These are phyloP conservation scores for Caranx ignobilis DNA, from an alignment of 2,113 vertebrate species.

Conservation along the genomic window DNA sequence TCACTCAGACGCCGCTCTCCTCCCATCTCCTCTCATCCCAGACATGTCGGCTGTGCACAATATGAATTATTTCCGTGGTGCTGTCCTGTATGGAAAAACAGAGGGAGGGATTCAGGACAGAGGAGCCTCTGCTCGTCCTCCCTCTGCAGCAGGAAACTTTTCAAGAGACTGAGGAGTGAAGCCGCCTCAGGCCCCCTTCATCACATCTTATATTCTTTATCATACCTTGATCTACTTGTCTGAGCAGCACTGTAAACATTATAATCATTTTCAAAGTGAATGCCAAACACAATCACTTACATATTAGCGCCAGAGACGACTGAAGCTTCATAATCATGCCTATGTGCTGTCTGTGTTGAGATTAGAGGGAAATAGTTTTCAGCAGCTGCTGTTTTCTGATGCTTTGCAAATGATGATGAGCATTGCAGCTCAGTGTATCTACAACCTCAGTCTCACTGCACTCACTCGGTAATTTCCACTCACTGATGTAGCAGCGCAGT, in stretches of 20 bases:
- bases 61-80: conserved; percentile 66
- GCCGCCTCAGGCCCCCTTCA: neutral
- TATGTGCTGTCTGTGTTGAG: too few species aligned
- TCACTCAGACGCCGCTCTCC: conserved; percentile 33
- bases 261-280: neutral
- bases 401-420: too few species aligned
- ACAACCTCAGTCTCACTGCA: too few species aligned
- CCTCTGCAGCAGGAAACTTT: neutral
- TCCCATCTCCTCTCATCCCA: conserved; percentile 44
- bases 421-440: too few species aligned
- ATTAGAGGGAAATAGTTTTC: too few species aligned
- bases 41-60: conserved; percentile 62
- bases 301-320: too few species aligned
- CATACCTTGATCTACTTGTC: neutral
- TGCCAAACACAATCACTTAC: too few species aligned
- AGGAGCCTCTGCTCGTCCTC: conserved; percentile 17
- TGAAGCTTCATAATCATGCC: too few species aligned
- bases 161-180: neutral
- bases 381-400: too few species aligned
- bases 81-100: conserved; percentile 37
- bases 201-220: neutral
- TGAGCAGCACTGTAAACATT: neutral
- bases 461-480: too few species aligned
- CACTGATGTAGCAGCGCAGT: too few species aligned
- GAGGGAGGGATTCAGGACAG: conserved; percentile 47